Evolutionary conservation across 2,888 invertebrate species (phyloP).

Genomic region (Conistra vaccinii): DNA sequence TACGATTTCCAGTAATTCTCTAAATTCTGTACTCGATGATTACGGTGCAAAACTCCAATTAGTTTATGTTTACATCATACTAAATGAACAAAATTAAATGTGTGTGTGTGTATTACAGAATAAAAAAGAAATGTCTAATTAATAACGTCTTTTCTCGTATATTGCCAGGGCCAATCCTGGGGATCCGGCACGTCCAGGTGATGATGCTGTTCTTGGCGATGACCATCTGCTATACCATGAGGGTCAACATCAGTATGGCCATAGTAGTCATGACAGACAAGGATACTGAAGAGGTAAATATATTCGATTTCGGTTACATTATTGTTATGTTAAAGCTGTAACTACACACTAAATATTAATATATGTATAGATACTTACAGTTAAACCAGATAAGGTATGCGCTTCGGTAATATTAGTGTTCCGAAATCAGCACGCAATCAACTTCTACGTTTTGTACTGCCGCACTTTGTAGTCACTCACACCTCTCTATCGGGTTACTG

Average conservation of each 20-base stretch:
- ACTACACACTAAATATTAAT: neutral
- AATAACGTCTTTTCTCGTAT: neutral
- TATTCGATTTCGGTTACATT: neutral
- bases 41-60: no score
- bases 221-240: conserved; percentile 90
- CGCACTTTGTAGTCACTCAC: neutral
- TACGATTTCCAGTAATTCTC: no score
- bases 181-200: conserved; percentile 90
- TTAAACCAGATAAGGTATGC: neutral
- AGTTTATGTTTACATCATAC: no score
- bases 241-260: conserved; percentile 92
- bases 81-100: no score
- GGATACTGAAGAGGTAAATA: conserved; percentile 84
- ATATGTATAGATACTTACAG: neutral
- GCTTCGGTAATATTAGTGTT: neutral
- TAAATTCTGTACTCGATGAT: no score
- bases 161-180: conserved; percentile 49
- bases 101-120: no score
- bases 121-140: no score
- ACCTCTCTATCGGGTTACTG: neutral
- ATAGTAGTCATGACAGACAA: conserved; percentile 89
- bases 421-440: neutral
- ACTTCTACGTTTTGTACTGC: neutral
- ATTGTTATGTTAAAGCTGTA: neutral
- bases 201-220: conserved; percentile 90